A percentile compares a stretch with the other conserved stretches of the same genome.
Evolutionary conservation across 2,113 vertebrate genomes (phyloP).

Genomic region (Coptodon bakossiorum): DNA sequence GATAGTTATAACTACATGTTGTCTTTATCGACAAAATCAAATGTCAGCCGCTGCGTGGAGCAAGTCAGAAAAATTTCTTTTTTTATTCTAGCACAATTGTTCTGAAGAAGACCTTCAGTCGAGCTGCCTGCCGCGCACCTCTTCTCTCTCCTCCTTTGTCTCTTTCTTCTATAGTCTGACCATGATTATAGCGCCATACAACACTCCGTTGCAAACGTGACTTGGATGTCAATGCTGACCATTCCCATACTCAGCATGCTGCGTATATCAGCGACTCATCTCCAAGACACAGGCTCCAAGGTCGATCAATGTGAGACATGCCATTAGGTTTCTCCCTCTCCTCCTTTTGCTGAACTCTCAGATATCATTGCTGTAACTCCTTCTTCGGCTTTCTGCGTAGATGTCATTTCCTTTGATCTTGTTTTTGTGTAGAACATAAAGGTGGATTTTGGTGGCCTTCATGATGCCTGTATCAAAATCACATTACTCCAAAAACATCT

Average conservation of each 20-base stretch:
- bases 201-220: slow-evolving; percentile 38
- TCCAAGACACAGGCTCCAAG: slow-evolving; percentile 59
- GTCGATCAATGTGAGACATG: slow-evolving; percentile 61
- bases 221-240: slow-evolving; percentile 10
- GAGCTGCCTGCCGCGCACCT: not conserved
- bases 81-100: not conserved
- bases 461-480: not conserved
- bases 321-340: slow-evolving; percentile 26
- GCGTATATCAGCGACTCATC: slow-evolving; percentile 59
- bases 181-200: slow-evolving; percentile 45
- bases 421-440: not conserved
- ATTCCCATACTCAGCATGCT: slow-evolving; percentile 38
- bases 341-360: not conserved
- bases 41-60: not conserved
- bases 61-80: not conserved
- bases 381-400: not conserved
- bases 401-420: not conserved
- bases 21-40: not conserved
- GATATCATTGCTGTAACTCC: slow-evolving; percentile 2
- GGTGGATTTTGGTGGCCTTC: not conserved
- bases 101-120: slow-evolving; percentile 3
- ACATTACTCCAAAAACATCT: not conserved
- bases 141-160: not conserved
- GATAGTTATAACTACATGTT: not conserved
- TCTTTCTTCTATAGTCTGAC: slow-evolving; percentile 34